Base-by-base conservation (phyloP, 1,140 invertebrate genomes). In the Hylaeus volcanicus region DNA sequence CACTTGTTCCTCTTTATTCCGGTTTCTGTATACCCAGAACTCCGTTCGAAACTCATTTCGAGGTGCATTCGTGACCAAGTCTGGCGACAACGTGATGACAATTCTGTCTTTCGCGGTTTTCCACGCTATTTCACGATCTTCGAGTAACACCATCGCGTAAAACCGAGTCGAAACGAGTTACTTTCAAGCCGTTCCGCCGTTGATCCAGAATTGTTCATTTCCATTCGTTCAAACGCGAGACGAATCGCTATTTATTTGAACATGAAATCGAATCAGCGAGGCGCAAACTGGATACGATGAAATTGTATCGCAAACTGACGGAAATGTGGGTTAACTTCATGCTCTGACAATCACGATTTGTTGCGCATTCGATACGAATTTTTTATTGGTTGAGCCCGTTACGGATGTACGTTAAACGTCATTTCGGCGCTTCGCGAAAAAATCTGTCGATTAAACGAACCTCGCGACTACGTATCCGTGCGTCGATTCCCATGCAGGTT, bases 251-350 rank as follows among this genome's bases (percentile, higher is more conserved):
- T 26, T 63, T 77, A 66, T 77, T 77, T 77, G 75, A 77, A 60
- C 75, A 43, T 43, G 75, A 51, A 71, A 70, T 77, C 37, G 66
- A 70, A 58, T 48, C 56, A 70, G 66, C 66, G 56, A 43, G 55
- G 55, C 66, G 66, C 56, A 45, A 70, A 68, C 45, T 68, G 65
- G 39, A 68, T 37, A 41, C 53, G 45, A 48, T 51, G 53, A 77
- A 77, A 77, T 77, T 77, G 65, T 77, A 77, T 77, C 66, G n/a
- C 65, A 70, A 70, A 77, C 66, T 61, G 75, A 77, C 56, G 66
- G 66, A 71, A 77, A 77, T 71, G 56, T 63, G 75, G 75, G 75
- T 77, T 61, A 77, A 60, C 75, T 70, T 77, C 56, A 70, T 77
- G 75, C 75, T 63, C 66, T 2, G 75, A 70, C 66, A 77, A 77